These are phyloP conservation scores for Eurytoma adleriae DNA, from an alignment of 2,888 invertebrate genomes.

Conservation along the genomic window DNA sequence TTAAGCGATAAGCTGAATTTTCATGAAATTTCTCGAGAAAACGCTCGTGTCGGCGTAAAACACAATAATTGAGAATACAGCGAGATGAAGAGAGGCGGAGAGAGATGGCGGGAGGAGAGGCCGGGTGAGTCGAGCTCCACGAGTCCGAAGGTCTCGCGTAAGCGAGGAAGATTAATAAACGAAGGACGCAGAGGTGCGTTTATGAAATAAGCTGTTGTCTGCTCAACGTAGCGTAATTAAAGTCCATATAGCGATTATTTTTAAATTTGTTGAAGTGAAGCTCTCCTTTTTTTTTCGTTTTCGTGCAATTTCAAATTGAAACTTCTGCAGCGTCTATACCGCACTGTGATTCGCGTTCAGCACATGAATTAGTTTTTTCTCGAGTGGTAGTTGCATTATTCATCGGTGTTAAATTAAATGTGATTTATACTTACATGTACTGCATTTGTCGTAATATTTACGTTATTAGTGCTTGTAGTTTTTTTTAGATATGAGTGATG, in stretches of 20 bases:
- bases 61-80: constrained; percentile 29
- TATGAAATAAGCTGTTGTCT: constrained; percentile 40
- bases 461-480: no score
- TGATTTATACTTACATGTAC: no score
- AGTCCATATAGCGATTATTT: constrained; percentile 33
- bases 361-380: no score
- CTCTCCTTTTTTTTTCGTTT: constrained; percentile 7
- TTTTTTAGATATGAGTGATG: no score
- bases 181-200: constrained; percentile 32
- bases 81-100: background rate
- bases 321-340: no score
- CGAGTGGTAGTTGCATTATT: no score
- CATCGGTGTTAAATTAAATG: no score
- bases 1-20: constrained; percentile 42
- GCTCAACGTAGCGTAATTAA: constrained; percentile 26
- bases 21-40: constrained; percentile 41
- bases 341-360: no score
- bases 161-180: constrained; percentile 50
- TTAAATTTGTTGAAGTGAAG: constrained; percentile 13
- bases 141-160: constrained; percentile 6
- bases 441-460: no score
- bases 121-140: background rate
- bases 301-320: no score
- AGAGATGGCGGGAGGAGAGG: constrained; percentile 1
- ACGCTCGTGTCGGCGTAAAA: constrained; percentile 24